phyloP scores from a whole-genome alignment of 1,140 invertebrate species.

The Bombus impatiens region DNA sequence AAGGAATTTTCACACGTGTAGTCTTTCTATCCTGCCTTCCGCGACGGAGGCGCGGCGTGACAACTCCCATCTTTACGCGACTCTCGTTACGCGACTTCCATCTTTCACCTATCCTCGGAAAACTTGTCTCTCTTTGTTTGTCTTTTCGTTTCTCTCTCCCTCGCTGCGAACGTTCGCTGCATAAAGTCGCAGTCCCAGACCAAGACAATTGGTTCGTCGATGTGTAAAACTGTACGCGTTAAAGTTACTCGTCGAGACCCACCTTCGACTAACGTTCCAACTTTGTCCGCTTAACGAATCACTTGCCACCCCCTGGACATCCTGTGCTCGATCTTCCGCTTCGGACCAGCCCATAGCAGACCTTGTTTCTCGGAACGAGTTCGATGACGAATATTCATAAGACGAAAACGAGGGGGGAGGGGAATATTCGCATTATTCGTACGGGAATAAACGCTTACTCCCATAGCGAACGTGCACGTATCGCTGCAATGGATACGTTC shows the following conservation, averaged over 20 bases:
- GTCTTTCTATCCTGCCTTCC: conserved; percentile 67
- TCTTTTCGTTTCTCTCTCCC: not conserved
- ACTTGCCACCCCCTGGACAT: not conserved
- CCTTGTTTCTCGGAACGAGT: conserved; percentile 40
- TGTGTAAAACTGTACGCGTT: no score
- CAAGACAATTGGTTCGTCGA: not conserved
- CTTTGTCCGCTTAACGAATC: no score
- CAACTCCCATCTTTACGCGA: conserved; percentile 18
- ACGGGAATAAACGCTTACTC: not conserved
- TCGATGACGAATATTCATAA: conserved; percentile 24
- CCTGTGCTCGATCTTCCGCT: not conserved
- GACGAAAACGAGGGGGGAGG: no score
- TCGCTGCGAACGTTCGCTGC: not conserved
- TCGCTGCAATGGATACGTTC: conserved; percentile 10
- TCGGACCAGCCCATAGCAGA: conserved; percentile 3
- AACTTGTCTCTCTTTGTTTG: not conserved
- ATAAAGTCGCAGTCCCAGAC: not conserved
- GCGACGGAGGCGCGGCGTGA: conserved; percentile 76
- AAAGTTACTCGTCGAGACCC: no score
- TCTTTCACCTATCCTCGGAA: not conserved
- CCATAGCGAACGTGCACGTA: conserved; percentile 1
- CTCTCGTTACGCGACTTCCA: not conserved
- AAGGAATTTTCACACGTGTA: conserved; percentile 75
- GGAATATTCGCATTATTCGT: no score
- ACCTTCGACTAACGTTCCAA: no score